A percentile compares a stretch with the other conserved stretches of the same genome.
These are phyloP conservation scores for Xestia rhomboidea DNA, from an alignment of 2,888 invertebrate species.

Conservation along the genomic window DNA sequence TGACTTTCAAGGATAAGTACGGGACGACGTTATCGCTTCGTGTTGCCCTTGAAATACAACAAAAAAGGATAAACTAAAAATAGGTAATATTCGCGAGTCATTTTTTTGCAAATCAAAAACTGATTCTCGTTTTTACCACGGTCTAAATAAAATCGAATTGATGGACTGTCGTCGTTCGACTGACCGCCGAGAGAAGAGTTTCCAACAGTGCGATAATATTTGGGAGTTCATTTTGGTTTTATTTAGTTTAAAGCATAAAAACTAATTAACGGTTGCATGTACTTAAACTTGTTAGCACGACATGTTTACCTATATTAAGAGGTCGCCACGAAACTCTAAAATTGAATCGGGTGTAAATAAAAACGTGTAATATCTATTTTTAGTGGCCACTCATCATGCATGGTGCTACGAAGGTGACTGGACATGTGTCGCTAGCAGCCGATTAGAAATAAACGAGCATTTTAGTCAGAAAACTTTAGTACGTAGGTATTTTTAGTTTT, in stretches of 20 bases:
- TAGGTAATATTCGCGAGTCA: not conserved
- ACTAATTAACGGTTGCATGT: conserved; percentile 27
- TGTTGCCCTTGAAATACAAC: conserved; percentile 5
- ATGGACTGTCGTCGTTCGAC: not conserved
- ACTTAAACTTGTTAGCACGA: conserved; percentile 19
- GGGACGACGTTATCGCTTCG: conserved; percentile 28
- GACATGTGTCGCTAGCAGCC: conserved; percentile 47
- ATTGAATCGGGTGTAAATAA: conserved; percentile 39
- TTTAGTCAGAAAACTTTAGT: not conserved
- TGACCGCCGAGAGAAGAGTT: not conserved
- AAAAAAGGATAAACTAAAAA: not conserved
- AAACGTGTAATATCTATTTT: conserved; percentile 65
- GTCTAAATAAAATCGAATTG: not conserved
- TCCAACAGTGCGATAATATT: not conserved
- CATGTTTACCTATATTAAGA: not conserved
- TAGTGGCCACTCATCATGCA: conserved; percentile 60
- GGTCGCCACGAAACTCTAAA: conserved; percentile 9
- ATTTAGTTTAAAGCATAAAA: not conserved
- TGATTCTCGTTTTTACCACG: not conserved
- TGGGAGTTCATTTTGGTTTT: not conserved
- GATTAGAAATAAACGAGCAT: conserved; percentile 34
- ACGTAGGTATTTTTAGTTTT: not conserved
- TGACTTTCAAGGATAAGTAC: conserved; percentile 16
- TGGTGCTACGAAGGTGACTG: conserved; percentile 54
- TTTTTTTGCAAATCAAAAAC: not conserved